Evolutionary conservation across 64 coral and sea anemone genomes (phyloP), one percentile per base, ranked within the genome.

Genomic region (Actinia equina): DNA sequence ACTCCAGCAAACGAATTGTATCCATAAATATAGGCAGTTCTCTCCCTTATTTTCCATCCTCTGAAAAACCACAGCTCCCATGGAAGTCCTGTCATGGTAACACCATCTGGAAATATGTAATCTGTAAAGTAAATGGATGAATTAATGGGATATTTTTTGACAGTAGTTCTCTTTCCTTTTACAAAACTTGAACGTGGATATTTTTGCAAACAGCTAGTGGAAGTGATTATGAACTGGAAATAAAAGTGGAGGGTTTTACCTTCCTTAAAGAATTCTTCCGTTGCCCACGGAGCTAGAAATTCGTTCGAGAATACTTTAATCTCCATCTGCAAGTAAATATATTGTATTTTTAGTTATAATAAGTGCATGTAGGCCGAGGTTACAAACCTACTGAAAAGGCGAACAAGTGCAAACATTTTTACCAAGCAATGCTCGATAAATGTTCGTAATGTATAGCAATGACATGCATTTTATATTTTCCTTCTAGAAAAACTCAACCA

Each of bases 21-120:
- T 17, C 90, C 90, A 53, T 74, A 92, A 19, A 86, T 60, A 19
- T 81, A 81, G 20, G 81, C 90, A 8, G 19, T 22, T 58, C 83
- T 90, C 55, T 14, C 78, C 16, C 78, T 81, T 5, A 81, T 81
- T 44, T 49, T 81, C 49, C 78, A 52, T 0, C 78, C 78, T 17
- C 44, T 52, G 17, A 49, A 37, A 22, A 81, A 81, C 17, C 12
- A 19, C 7, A 81, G 17, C 49, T 81, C 78, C 78, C 78, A 81
- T 51, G 78, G 43, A 43, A 81, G 44, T 19, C 78, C 78, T 52
- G 22, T 81, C 78, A 81, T 81, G 5, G 78, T 81, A 22, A 52
- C 49, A 19, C 78, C 78, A 81, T 81, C 78, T 44, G 78, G 78
- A 52, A 81, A 52, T 81, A 49, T 52, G 49, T 49, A 81, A 81